Evolutionary conservation across 1,140 invertebrate genomes (phyloP), one percentile per base, ranked within the genome.

Genomic region (Drosophila subobscura): DNA sequence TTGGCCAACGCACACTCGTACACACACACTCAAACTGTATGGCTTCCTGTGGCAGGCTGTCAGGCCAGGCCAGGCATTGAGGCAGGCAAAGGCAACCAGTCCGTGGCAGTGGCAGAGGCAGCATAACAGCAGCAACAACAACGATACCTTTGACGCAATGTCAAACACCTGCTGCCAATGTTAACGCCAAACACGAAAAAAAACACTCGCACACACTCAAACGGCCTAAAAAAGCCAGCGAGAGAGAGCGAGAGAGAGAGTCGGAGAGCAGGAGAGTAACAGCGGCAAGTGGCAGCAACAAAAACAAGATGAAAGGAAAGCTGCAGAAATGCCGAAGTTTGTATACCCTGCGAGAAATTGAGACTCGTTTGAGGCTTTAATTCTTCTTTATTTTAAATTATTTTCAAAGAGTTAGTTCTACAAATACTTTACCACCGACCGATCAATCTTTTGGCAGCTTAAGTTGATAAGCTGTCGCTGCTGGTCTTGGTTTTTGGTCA

Each of bases 151-250:
- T 88, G 83, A 88, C 79, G 84, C 83, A 88, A 88, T 88, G 83
- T 88, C 83, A 88, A 88, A 88, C 83, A 88, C 83, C 83, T 88
- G 84, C 83, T 88, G 83, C 83, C 81, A 85, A 85, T 85, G 81
- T 85, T 85, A 79, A 86, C 81, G 83, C 83, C 81, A 85, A 86
- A 85, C 81, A 80, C 81, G 80, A 85, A 85, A 85, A 20, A 85
- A 85, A 84, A 76, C 23, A 56, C 51, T 41, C 67, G 20, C 75
- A 57, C 74, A 67, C 61, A 58, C 49, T 74, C 64, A 72, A 53
- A 54, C 46, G 61, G 44, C 71, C 52, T 52, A 54, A 74, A 81
- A 86, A 81, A 71, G 52, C 72, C 72, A 75, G 77, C 0, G 10
- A 12, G 33, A 37, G 10, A 37, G 33, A 37, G 33, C 0, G 16